These are phyloP conservation scores for Novumbra hubbsi DNA, from an alignment of 2,797 vertebrate genomes.

Conservation along the genomic window DNA sequence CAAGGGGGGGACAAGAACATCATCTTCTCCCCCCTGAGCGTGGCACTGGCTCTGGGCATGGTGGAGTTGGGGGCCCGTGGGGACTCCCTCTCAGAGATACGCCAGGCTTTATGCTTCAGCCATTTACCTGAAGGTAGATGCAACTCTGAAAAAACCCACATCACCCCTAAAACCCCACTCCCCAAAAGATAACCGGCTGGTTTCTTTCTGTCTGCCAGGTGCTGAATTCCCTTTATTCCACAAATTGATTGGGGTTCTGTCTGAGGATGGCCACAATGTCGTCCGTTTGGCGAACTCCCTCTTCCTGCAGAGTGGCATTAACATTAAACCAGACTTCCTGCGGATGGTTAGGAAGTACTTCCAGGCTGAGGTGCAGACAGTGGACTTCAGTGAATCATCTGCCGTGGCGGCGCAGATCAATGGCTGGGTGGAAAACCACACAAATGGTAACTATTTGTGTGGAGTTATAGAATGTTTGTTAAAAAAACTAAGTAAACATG, in stretches of 20 bases:
- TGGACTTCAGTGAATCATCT: conserved; percentile 88
- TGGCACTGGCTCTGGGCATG: conserved; percentile 88
- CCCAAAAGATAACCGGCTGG: conserved; percentile 74
- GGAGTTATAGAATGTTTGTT: no score
- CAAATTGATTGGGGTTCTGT: conserved; percentile 81
- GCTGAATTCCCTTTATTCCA: conserved; percentile 88
- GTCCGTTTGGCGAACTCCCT: conserved; percentile 90
- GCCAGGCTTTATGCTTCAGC: conserved; percentile 80
- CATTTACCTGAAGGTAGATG: background rate
- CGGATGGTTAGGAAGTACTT: conserved; percentile 91
- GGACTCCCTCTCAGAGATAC: background rate
- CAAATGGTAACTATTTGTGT: conserved; percentile 83
- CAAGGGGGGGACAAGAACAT: conserved; percentile 91
- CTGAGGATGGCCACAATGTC: conserved; percentile 78
- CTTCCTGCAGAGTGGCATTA: conserved; percentile 88
- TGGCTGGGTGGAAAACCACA: conserved; percentile 94
- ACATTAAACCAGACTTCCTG: conserved; percentile 88
- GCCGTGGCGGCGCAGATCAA: conserved; percentile 90
- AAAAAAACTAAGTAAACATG: no score
- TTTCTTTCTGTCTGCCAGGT: conserved; percentile 66
- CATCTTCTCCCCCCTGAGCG: conserved; percentile 90
- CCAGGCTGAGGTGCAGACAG: conserved; percentile 82
- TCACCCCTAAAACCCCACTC: conserved; percentile 73
- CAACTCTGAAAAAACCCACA: conserved; percentile 34
- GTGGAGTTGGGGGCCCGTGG: conserved; percentile 85